Evolutionary conservation across 2,888 invertebrate species (phyloP).

Genomic region (Nomada fucata): DNA sequence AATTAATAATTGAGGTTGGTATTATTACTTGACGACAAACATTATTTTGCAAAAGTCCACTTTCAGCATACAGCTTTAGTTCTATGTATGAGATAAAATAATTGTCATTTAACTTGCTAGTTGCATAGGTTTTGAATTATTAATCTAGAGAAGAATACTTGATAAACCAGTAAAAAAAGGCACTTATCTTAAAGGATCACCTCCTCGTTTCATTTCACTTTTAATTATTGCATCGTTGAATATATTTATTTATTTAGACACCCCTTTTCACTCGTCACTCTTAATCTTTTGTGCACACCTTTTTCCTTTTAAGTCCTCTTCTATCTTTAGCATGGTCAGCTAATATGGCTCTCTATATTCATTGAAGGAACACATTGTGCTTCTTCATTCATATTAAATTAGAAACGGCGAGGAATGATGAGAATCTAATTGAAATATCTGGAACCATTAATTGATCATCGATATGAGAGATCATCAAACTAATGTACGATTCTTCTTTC

Average conservation of each 20-base stretch:
- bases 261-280: neutral
- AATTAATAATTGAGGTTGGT: too few species aligned
- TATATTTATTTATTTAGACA: neutral
- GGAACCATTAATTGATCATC: conserved; percentile 1
- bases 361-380: neutral
- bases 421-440: neutral
- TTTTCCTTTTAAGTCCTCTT: neutral
- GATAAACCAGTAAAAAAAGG: neutral
- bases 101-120: too few species aligned
- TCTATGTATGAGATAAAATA: too few species aligned
- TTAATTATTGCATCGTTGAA: conserved; percentile 8
- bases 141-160: too few species aligned
- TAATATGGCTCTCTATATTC: neutral
- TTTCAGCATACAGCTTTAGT: too few species aligned
- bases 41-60: too few species aligned
- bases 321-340: neutral
- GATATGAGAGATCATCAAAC: too few species aligned
- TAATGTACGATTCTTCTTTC: too few species aligned
- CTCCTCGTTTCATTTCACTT: neutral
- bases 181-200: neutral
- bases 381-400: neutral
- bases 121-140: too few species aligned
- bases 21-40: too few species aligned
- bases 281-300: conserved; percentile 1
- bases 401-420: neutral